These are phyloP conservation scores for Panurus biarmicus DNA, from an alignment of 2,113 vertebrate genomes.

Conservation along the genomic window DNA sequence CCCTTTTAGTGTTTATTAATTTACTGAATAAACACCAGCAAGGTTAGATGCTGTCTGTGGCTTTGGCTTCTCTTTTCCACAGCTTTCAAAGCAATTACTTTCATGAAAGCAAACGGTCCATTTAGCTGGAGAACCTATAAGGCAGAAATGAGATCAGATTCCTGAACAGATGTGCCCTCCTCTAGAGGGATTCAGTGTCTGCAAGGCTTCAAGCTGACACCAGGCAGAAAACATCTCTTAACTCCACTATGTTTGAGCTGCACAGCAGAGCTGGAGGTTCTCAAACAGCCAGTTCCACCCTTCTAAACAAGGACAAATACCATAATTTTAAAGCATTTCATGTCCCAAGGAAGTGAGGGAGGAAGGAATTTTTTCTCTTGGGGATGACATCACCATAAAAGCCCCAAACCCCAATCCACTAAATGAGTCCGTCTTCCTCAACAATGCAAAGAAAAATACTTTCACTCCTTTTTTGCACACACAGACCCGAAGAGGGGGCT, in stretches of 20 bases:
- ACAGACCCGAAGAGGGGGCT: not conserved
- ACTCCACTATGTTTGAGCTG: not conserved
- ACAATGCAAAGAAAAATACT: not conserved
- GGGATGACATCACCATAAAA: not conserved
- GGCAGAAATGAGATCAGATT: slow-evolving; percentile 55
- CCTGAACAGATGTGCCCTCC: slow-evolving; percentile 47
- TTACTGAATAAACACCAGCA: not conserved
- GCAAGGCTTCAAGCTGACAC: not conserved
- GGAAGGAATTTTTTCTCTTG: not conserved
- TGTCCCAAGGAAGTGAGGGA: not conserved
- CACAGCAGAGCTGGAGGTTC: not conserved
- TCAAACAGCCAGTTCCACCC: not conserved
- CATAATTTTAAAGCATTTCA: not conserved
- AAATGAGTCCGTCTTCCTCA: not conserved
- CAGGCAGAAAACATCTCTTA: not conserved
- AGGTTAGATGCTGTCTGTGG: not conserved
- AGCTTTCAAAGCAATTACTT: slow-evolving; percentile 12
- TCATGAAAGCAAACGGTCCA: slow-evolving; percentile 18
- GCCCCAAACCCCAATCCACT: too few species aligned
- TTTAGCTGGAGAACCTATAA: slow-evolving; percentile 26
- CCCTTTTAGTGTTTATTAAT: slow-evolving; percentile 2
- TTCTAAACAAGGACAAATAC: not conserved
- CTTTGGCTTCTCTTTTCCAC: not conserved
- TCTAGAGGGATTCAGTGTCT: slow-evolving; percentile 22
- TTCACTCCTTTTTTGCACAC: not conserved